Percentiles rank a stretch among this genome's conserved stretches.
phyloP scores from a whole-genome alignment of 2,888 invertebrate genomes.

The Cataglyphis cursor region DNA sequence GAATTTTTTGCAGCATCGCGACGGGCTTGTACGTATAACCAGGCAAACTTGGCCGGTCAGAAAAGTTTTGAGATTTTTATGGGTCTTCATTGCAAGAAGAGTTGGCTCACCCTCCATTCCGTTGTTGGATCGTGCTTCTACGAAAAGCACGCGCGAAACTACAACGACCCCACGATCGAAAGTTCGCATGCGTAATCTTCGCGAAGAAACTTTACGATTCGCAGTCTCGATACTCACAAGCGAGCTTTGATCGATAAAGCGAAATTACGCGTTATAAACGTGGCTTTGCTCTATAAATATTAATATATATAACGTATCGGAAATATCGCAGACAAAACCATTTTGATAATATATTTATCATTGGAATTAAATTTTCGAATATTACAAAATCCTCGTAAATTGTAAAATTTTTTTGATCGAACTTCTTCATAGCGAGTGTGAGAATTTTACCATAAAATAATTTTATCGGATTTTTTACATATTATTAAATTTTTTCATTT shows the following conservation, averaged over 20 bases:
- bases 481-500: conserved; percentile 1
- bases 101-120: conserved; percentile 11
- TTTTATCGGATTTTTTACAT: not conserved
- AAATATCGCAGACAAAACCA: not conserved
- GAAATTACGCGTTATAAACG: conserved; percentile 2
- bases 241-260: conserved; percentile 4
- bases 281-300: too few relatives aligned
- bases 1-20: conserved; percentile 40
- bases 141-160: conserved; percentile 56
- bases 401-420: not conserved
- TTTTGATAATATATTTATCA: not conserved
- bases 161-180: conserved; percentile 53
- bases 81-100: conserved; percentile 57
- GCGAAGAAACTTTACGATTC: conserved; percentile 14
- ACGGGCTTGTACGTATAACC: conserved; percentile 62
- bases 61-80: conserved; percentile 79
- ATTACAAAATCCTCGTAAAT: too few relatives aligned
- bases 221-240: conserved; percentile 56
- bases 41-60: conserved; percentile 69
- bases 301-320: not conserved
- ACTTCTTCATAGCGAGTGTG: not conserved
- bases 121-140: conserved; percentile 19
- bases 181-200: conserved; percentile 49
- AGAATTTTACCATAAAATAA: not conserved
- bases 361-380: not conserved